Conservation (phyloP, 2,797 vertebrate genomes). For the Rhinogobio ventralis region DNA sequence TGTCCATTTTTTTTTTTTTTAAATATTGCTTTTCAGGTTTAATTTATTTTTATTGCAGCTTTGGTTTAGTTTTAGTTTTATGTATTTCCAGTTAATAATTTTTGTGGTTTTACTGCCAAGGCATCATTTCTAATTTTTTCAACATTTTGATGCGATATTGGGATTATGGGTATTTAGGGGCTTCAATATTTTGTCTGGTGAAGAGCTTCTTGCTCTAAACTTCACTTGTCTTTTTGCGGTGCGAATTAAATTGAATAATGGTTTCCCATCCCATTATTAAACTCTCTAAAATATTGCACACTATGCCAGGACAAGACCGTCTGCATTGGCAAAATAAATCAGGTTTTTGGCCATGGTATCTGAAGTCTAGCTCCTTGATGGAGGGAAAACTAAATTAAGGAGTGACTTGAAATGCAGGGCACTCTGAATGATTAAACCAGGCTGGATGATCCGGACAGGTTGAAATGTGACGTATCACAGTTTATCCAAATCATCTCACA, state of each 20-base stretch:
- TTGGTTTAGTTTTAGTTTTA: neutral
- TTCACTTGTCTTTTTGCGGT: conserved; percentile 30
- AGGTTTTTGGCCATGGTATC: conserved; percentile 59
- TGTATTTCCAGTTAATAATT: neutral
- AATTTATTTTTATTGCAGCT: no score
- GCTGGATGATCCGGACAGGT: conserved; percentile 46
- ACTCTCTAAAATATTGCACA: conserved; percentile 6
- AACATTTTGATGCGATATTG: neutral
- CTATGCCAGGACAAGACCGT: neutral
- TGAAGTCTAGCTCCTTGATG: conserved; percentile 49
- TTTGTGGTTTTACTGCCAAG: no score
- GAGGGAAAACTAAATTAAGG: conserved; percentile 52
- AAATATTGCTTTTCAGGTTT: no score
- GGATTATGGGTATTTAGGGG: neutral
- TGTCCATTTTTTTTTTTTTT: neutral
- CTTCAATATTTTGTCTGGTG: neutral
- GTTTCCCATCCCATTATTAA: conserved; percentile 2
- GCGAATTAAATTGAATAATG: neutral
- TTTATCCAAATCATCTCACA: conserved; percentile 56
- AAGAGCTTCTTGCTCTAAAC: conserved; percentile 1
- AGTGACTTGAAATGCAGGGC: conserved; percentile 56
- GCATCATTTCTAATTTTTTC: no score
- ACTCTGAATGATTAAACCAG: conserved; percentile 69
- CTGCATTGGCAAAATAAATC: conserved; percentile 62
- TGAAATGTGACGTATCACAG: conserved; percentile 54